A percentile compares a stretch with the other conserved stretches of the same genome.
Conservation (phyloP, 2,888 invertebrate genomes). For the Dicyrtomina minuta region DNA sequence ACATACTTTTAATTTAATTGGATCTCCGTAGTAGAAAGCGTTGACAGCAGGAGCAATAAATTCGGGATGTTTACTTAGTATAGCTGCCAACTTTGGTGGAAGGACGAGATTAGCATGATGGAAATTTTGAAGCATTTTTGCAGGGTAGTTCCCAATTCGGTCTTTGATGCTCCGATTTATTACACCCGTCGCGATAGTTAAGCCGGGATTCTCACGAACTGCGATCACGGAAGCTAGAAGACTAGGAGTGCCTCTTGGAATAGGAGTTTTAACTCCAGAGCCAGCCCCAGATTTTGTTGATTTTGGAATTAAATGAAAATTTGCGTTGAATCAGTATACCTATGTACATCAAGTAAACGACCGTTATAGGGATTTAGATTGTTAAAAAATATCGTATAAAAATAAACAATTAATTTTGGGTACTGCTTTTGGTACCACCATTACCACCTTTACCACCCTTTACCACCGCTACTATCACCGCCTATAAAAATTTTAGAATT, state of each 20-base stretch:
- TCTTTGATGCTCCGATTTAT: slow-evolving; percentile 58
- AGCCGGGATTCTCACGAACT: slow-evolving; percentile 55
- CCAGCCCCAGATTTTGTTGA: slow-evolving; percentile 56
- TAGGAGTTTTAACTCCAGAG: too few relatives aligned
- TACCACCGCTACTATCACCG: too few relatives aligned
- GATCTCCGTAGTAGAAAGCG: slow-evolving; percentile 83
- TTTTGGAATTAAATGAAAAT: slow-evolving; percentile 71
- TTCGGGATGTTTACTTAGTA: slow-evolving; percentile 72
- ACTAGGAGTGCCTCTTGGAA: too few relatives aligned
- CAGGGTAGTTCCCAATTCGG: slow-evolving; percentile 72
- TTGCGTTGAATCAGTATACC: slow-evolving; percentile 72
- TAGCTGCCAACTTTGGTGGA: slow-evolving; percentile 76
- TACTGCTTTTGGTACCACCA: too few relatives aligned
- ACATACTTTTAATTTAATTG: slow-evolving; percentile 68
- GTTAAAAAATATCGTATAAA: too few relatives aligned
- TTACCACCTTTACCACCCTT: too few relatives aligned
- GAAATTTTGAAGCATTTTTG: slow-evolving; percentile 63
- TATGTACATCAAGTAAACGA: too few relatives aligned
- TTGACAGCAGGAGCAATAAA: slow-evolving; percentile 78
- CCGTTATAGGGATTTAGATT: too few relatives aligned
- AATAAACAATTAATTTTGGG: too few relatives aligned
- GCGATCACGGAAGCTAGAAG: too few relatives aligned
- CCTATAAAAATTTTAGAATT: too few relatives aligned
- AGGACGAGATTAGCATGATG: slow-evolving; percentile 76
- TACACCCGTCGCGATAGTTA: slow-evolving; percentile 56